phyloP scores from a whole-genome alignment of 2,888 invertebrate genomes.

The Athalia cordata region DNA sequence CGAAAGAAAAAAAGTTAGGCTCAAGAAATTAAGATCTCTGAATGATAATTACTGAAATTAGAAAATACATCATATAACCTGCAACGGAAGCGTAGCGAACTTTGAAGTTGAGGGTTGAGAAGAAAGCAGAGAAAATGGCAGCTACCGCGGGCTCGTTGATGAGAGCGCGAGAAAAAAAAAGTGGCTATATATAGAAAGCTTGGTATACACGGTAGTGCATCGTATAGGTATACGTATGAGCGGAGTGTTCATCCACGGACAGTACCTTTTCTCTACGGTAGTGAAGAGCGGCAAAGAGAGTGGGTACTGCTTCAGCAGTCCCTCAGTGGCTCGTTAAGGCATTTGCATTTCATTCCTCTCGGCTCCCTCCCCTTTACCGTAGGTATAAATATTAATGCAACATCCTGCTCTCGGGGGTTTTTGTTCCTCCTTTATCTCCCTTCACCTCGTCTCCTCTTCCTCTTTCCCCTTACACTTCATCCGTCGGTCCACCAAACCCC shows the following conservation, averaged over 20 bases:
- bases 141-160: constrained; percentile 27
- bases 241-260: constrained; percentile 30
- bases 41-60: constrained; percentile 23
- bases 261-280: background rate
- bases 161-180: constrained; percentile 4
- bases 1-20: background rate
- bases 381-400: constrained; percentile 73
- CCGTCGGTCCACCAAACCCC: constrained; percentile 46
- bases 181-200: constrained; percentile 2
- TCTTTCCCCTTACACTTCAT: constrained; percentile 54
- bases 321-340: constrained; percentile 74
- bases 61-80: background rate
- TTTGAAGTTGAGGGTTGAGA: background rate
- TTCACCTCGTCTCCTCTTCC: constrained; percentile 55
- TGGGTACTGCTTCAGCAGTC: constrained; percentile 64
- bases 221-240: constrained; percentile 1
- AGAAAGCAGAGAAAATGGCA: constrained; percentile 26
- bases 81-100: background rate
- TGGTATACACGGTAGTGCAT: background rate
- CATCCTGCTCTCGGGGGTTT: constrained; percentile 72
- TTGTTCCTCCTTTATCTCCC: constrained; percentile 64
- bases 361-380: constrained; percentile 63
- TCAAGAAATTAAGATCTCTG: constrained; percentile 4
- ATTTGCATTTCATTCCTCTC: constrained; percentile 72
- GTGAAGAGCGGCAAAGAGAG: constrained; percentile 40